A percentile compares a stretch with the other conserved stretches of the same genome.
phyloP scores from a whole-genome alignment of 2,888 invertebrate genomes.

The Phengaris arion region DNA sequence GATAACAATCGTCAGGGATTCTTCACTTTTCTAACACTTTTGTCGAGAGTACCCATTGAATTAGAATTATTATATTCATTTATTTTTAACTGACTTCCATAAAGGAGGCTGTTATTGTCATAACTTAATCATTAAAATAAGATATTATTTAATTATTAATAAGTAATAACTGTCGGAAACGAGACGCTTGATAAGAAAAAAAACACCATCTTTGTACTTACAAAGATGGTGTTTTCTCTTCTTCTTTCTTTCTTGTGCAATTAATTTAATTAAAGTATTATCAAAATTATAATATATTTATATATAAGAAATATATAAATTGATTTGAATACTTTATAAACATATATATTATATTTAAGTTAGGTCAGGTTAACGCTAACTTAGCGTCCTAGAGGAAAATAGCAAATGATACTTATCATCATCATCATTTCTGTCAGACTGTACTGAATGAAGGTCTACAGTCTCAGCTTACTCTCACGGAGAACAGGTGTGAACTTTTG shows the following conservation, averaged over 20 bases:
- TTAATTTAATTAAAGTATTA: too few relatives aligned
- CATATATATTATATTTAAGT: too few relatives aligned
- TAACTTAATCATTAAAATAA: neutral
- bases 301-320: too few relatives aligned
- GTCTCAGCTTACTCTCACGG: neutral
- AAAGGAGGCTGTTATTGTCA: too few relatives aligned
- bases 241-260: too few relatives aligned
- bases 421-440: neutral
- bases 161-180: neutral
- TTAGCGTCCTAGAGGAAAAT: too few relatives aligned
- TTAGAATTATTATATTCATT: neutral
- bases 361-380: too few relatives aligned
- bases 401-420: neutral
- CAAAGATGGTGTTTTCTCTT: too few relatives aligned
- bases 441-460: neutral
- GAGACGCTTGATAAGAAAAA: neutral
- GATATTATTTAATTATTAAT: neutral
- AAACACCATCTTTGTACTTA: neutral
- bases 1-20: neutral
- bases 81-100: neutral
- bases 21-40: neutral
- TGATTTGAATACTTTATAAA: too few relatives aligned
- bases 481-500: neutral
- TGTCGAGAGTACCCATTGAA: neutral
- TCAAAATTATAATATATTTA: too few relatives aligned